phyloP scores from a whole-genome alignment of 2,888 invertebrate species.

The Belgica antarctica region DNA sequence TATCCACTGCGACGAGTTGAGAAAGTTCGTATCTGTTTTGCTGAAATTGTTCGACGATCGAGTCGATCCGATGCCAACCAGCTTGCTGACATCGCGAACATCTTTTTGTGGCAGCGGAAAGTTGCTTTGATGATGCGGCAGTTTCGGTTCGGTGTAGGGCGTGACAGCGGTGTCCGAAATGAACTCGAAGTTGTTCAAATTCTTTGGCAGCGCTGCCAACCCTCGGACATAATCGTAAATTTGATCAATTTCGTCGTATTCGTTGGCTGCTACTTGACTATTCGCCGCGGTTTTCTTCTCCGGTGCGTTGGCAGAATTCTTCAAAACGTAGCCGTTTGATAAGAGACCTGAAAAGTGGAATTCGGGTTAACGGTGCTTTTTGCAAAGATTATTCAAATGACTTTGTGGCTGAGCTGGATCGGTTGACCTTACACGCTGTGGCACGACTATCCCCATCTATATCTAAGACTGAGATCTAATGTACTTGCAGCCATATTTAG shows the following conservation, averaged over 20 bases:
- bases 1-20: constrained; percentile 55
- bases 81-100: constrained; percentile 11
- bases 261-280: constrained; percentile 70
- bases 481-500: too few relatives aligned
- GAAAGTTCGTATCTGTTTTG: background rate
- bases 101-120: constrained; percentile 19
- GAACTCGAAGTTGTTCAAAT: constrained; percentile 57
- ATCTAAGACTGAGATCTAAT: too few relatives aligned
- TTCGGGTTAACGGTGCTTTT: constrained; percentile 47
- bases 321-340: constrained; percentile 67
- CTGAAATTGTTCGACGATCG: background rate
- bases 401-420: too few relatives aligned
- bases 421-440: too few relatives aligned
- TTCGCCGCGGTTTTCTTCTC: constrained; percentile 57
- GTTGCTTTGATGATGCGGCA: constrained; percentile 46
- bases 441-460: too few relatives aligned
- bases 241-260: constrained; percentile 94
- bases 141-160: constrained; percentile 44
- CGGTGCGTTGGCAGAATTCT: constrained; percentile 71
- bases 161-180: constrained; percentile 56
- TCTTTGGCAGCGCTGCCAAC: constrained; percentile 85
- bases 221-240: constrained; percentile 95
- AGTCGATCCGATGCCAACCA: constrained; percentile 2
- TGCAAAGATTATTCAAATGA: too few relatives aligned
- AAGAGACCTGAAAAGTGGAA: constrained; percentile 53